These are phyloP conservation scores for Scrobipalpa atriplicella DNA, from an alignment of 2,888 invertebrate species.

Conservation along the genomic window DNA sequence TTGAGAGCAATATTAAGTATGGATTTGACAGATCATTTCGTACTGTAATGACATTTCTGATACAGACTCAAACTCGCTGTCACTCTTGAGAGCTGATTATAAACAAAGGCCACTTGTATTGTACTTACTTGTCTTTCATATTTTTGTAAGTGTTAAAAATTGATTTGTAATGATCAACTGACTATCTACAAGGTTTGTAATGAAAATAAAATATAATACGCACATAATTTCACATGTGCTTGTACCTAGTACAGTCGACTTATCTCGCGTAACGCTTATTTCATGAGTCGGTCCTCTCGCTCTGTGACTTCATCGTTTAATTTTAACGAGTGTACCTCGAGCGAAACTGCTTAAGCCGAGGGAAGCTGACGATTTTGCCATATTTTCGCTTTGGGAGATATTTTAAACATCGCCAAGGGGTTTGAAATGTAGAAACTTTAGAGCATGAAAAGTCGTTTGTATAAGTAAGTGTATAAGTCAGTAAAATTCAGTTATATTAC, in stretches of 20 bases:
- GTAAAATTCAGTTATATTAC: no score
- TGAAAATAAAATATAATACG: no score
- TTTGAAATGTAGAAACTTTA: not conserved
- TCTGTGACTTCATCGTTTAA: slow-evolving; percentile 37
- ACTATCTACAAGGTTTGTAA: no score
- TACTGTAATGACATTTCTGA: no score
- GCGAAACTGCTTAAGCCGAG: not conserved
- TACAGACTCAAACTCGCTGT: no score
- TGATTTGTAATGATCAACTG: no score
- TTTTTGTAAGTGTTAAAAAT: no score
- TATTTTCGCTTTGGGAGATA: slow-evolving; percentile 7
- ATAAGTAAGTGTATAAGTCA: not conserved
- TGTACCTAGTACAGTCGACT: slow-evolving; percentile 32
- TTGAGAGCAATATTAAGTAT: no score
- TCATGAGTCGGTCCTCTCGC: slow-evolving; percentile 43
- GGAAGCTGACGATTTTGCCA: slow-evolving; percentile 9
- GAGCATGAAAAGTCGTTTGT: not conserved
- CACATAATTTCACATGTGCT: not conserved
- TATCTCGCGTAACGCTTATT: slow-evolving; percentile 54
- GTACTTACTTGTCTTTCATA: no score
- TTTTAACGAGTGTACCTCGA: slow-evolving; percentile 27
- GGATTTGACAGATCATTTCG: no score
- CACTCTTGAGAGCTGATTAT: no score
- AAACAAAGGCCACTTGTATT: no score
- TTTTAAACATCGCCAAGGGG: not conserved